A percentile compares a stretch with the other conserved stretches of the same genome.
phyloP scores from a whole-genome alignment of 2,888 invertebrate genomes.

The Andrena dorsata region DNA sequence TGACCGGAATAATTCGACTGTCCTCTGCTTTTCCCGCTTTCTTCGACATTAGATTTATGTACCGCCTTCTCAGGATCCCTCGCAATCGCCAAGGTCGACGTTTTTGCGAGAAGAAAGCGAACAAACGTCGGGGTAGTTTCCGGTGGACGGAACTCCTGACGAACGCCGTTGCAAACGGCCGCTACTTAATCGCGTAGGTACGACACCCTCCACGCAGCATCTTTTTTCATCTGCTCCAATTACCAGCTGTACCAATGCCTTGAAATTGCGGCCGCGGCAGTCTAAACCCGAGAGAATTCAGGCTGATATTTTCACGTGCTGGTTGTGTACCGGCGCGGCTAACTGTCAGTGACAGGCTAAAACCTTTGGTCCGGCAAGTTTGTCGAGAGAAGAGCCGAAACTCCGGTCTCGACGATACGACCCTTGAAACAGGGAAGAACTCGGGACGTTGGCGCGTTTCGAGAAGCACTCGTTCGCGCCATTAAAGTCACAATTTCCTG shows the following conservation, averaged over 20 bases:
- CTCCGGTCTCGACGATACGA: slow-evolving; percentile 2
- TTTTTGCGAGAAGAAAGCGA: slow-evolving; percentile 7
- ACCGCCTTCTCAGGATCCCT: not conserved
- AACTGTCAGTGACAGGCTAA: not conserved
- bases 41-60: not conserved
- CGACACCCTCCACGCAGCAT: slow-evolving; percentile 28
- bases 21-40: not conserved
- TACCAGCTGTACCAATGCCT: slow-evolving; percentile 18
- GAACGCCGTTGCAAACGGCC: slow-evolving; percentile 54
- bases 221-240: slow-evolving; percentile 54
- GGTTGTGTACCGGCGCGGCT: not conserved
- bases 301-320: slow-evolving; percentile 33
- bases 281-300: slow-evolving; percentile 15
- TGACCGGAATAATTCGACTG: slow-evolving; percentile 25
- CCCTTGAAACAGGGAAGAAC: not conserved
- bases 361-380: not conserved
- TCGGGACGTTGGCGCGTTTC: not conserved
- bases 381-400: not conserved
- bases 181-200: slow-evolving; percentile 49
- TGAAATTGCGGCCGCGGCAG: slow-evolving; percentile 38
- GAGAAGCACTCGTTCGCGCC: slow-evolving; percentile 13
- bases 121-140: slow-evolving; percentile 10
- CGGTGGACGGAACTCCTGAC: slow-evolving; percentile 33
- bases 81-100: slow-evolving; percentile 13
- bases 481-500: slow-evolving; percentile 18